phyloP scores from a whole-genome alignment of 2,113 vertebrate species.

The Rhodinocichla rosea region DNA sequence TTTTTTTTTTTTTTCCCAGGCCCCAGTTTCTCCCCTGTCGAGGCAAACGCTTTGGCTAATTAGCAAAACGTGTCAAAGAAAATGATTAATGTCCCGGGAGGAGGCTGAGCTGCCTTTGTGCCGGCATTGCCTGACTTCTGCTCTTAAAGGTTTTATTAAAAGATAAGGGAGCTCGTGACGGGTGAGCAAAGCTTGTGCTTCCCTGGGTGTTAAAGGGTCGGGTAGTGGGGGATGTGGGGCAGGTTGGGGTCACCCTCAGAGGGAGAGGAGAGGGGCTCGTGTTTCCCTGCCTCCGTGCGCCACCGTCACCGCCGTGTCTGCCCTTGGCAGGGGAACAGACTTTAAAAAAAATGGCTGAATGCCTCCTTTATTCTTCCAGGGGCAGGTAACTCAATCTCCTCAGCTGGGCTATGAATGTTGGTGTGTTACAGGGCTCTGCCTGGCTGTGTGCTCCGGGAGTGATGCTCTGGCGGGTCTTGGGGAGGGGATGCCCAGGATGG shows the following conservation, averaged over 20 bases:
- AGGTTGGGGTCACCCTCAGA: background rate
- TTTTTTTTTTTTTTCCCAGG: background rate
- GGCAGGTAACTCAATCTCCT: slow-evolving; percentile 40
- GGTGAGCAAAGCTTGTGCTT: background rate
- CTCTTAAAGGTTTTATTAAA: slow-evolving; percentile 48
- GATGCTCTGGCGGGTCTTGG: background rate
- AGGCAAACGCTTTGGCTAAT: slow-evolving; percentile 39
- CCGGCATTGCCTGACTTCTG: background rate
- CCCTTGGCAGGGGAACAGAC: slow-evolving; percentile 29
- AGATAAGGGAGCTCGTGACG: slow-evolving; percentile 3
- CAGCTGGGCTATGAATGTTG: background rate
- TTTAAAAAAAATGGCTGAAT: background rate
- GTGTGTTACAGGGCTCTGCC: background rate
- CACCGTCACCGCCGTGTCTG: slow-evolving; percentile 9
- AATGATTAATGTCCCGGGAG: slow-evolving; percentile 46
- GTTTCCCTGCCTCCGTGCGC: background rate
- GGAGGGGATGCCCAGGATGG: background rate
- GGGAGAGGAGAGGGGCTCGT: background rate
- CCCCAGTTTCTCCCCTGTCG: slow-evolving; percentile 11
- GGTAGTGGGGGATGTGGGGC: background rate
- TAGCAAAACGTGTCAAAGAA: slow-evolving; percentile 48
- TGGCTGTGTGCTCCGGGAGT: accelerated
- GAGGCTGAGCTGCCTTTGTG: slow-evolving; percentile 37
- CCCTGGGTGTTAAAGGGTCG: background rate
- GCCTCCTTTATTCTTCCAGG: slow-evolving; percentile 43